phyloP scores from a whole-genome alignment of 2,797 vertebrate genomes.

The Onychomys leucogaster region DNA sequence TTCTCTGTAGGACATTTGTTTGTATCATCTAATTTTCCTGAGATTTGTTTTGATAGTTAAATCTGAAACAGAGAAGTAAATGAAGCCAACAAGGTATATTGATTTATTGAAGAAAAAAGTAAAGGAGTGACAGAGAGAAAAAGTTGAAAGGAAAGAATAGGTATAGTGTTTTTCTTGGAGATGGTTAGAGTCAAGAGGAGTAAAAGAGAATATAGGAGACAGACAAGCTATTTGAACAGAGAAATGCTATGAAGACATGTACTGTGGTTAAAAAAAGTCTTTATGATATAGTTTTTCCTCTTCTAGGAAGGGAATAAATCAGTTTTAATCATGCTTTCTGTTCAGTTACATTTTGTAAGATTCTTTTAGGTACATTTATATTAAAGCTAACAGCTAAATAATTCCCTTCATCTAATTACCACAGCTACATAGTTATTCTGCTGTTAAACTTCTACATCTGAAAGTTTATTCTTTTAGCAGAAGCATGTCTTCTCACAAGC shows the following conservation, averaged over 20 bases:
- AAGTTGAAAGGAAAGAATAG: neutral
- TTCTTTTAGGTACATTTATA: neutral
- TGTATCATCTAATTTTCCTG: neutral
- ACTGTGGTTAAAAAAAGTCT: neutral
- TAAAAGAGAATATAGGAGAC: neutral
- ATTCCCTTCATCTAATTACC: neutral
- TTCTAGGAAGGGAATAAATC: neutral
- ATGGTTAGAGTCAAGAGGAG: neutral
- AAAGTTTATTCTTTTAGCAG: neutral
- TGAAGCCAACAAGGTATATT: neutral
- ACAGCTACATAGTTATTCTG: neutral
- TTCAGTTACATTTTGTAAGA: neutral
- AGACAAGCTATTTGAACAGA: neutral
- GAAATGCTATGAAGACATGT: neutral
- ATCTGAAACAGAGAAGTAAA: neutral
- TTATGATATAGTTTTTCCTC: neutral
- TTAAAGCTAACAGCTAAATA: neutral
- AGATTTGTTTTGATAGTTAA: neutral
- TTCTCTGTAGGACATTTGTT: neutral
- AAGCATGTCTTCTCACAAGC: neutral
- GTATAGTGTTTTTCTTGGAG: neutral
- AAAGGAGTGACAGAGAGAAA: neutral
- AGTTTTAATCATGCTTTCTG: neutral
- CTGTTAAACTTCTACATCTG: neutral
- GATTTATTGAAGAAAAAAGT: neutral